Evolutionary conservation across 2,113 vertebrate genomes (phyloP).

Genomic region (Lamprologus callipterus): DNA sequence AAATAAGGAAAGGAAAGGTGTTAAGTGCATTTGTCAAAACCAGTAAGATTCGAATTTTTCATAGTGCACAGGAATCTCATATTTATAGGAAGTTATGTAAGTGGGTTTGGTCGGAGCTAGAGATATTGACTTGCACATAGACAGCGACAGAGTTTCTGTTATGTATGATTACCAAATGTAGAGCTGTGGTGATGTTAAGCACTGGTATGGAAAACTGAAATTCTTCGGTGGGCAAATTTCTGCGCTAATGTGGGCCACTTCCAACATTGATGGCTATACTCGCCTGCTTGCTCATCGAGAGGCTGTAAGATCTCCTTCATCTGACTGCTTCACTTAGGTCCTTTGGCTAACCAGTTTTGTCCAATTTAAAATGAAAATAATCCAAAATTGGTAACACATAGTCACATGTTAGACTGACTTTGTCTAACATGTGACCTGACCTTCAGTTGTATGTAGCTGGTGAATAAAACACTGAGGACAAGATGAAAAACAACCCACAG

Average conservation of each 20-base stretch:
- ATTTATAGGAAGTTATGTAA: not conserved
- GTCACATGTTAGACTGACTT: not conserved
- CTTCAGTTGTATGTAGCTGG: not conserved
- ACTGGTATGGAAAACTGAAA: not conserved
- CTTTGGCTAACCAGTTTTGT: not conserved
- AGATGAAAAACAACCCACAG: not conserved
- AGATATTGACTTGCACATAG: not conserved
- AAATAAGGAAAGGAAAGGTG: not conserved
- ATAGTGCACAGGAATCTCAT: not conserved
- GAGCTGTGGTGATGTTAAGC: not conserved
- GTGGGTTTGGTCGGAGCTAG: not conserved
- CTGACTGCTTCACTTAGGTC: accelerated
- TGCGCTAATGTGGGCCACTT: not conserved
- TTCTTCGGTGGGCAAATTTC: accelerated
- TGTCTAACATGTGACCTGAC: not conserved
- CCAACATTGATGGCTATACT: accelerated
- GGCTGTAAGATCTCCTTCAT: accelerated
- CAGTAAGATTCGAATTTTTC: not conserved
- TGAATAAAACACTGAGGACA: not conserved
- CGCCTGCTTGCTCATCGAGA: not conserved
- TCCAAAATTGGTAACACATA: not conserved
- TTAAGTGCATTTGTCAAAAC: not conserved
- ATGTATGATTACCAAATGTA: not conserved
- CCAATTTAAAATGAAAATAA: not conserved
- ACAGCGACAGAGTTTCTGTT: not conserved